phyloP scores from a whole-genome alignment of 2,888 invertebrate genomes.

The Helleia helle region DNA sequence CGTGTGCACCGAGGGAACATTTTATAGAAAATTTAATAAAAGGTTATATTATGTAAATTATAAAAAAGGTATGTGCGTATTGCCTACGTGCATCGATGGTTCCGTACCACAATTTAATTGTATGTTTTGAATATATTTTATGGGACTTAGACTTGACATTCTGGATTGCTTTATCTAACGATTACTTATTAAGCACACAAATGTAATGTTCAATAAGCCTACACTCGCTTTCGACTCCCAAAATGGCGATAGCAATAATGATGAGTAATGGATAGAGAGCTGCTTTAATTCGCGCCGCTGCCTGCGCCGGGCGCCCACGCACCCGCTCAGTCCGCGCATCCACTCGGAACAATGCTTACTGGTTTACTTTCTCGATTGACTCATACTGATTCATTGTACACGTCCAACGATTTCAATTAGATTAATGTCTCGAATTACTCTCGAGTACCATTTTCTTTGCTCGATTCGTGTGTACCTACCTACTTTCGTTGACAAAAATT shows the following conservation, averaged over 20 bases:
- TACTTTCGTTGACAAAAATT: no score
- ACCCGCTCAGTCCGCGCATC: conserved; percentile 52
- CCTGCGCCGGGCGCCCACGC: conserved; percentile 64
- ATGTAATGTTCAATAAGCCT: conserved; percentile 43
- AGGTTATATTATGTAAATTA: no score
- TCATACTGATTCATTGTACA: conserved; percentile 65
- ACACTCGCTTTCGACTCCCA: conserved; percentile 67
- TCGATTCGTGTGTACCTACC: no score
- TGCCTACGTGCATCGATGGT: no score
- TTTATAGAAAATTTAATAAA: conserved; percentile 15
- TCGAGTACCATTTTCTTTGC: conserved; percentile 4
- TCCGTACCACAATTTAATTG: no score
- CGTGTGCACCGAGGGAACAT: conserved; percentile 15
- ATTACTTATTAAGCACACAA: conserved; percentile 35
- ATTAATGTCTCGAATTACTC: conserved; percentile 64
- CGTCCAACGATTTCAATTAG: conserved; percentile 58
- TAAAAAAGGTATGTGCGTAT: no score
- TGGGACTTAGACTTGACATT: no score
- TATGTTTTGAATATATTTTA: no score
- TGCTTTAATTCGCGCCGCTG: conserved; percentile 67
- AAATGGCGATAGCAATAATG: conserved; percentile 68
- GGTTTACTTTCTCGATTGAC: conserved; percentile 73
- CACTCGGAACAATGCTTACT: conserved; percentile 71
- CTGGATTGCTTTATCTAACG: no score
- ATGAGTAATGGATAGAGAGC: conserved; percentile 74